These are phyloP conservation scores for Tridacna crocea DNA, from an alignment of 2,888 invertebrate genomes.

Conservation along the genomic window DNA sequence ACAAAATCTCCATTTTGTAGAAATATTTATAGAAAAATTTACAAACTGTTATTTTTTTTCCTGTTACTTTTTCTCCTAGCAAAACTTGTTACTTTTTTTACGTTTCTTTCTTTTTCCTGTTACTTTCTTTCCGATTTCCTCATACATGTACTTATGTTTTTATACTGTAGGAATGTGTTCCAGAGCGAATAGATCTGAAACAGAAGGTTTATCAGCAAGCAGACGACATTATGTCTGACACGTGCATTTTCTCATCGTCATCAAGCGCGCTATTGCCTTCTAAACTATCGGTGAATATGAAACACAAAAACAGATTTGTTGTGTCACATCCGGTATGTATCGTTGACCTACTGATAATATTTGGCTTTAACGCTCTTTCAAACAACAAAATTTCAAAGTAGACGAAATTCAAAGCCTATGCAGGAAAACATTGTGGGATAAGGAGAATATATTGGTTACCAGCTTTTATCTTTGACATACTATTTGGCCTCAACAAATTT, in stretches of 20 bases:
- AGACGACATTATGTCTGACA: conserved; percentile 87
- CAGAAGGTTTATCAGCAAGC: conserved; percentile 91
- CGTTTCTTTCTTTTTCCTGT: no score
- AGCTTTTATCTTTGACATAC: neutral
- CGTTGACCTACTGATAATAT: neutral
- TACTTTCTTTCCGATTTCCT: no score
- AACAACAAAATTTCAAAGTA: no score
- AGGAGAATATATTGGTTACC: no score
- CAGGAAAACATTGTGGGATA: no score
- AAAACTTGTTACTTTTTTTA: no score
- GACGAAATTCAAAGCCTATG: no score
- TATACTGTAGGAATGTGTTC: conserved; percentile 92
- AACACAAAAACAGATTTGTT: conserved; percentile 87
- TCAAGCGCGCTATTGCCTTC: conserved; percentile 97
- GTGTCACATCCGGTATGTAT: conserved; percentile 91
- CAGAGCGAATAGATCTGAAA: conserved; percentile 94
- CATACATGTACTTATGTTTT: no score
- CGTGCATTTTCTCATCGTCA: conserved; percentile 92
- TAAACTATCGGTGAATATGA: conserved; percentile 91
- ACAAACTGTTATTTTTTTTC: no score
- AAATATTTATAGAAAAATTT: no score
- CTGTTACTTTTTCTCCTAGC: no score
- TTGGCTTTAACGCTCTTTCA: neutral
- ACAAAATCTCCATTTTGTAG: no score
- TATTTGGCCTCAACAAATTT: neutral